Evolutionary conservation across 2,888 invertebrate species (phyloP).

Genomic region (Oxycera nigricornis): DNA sequence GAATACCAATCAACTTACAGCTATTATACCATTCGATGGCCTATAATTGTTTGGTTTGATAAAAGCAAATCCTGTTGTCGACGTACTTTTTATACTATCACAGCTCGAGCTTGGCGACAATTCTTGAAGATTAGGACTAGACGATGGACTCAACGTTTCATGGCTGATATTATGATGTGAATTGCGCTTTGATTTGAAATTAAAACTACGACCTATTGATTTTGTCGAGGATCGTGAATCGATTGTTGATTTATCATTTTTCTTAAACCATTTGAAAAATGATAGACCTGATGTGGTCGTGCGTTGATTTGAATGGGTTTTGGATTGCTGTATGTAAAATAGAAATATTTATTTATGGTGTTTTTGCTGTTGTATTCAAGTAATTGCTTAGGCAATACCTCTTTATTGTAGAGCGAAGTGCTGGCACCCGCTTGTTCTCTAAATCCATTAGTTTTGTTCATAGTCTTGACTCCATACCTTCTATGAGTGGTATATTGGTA

Average conservation of each 20-base stretch:
- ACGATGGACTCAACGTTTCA: constrained; percentile 50
- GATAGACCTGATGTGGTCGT: constrained; percentile 57
- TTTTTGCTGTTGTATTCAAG: neutral
- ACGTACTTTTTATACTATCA: constrained; percentile 73
- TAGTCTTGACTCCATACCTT: constrained; percentile 39
- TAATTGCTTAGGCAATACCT: constrained; percentile 33
- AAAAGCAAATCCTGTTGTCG: constrained; percentile 77
- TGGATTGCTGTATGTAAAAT: constrained; percentile 28
- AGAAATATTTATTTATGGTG: neutral
- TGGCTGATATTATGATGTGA: constrained; percentile 43
- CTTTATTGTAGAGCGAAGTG: constrained; percentile 46
- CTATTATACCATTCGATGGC: constrained; percentile 49
- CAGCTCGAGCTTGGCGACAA: constrained; percentile 63
- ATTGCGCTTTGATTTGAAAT: too few species aligned
- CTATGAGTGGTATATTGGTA: neutral
- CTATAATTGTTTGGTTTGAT: constrained; percentile 67
- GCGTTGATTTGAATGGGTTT: constrained; percentile 50
- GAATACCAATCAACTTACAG: neutral
- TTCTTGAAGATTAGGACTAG: constrained; percentile 48
- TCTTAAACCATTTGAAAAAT: constrained; percentile 76
- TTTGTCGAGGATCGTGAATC: constrained; percentile 38
- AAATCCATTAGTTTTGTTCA: constrained; percentile 45
- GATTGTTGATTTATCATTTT: constrained; percentile 53
- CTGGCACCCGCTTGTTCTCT: constrained; percentile 45
- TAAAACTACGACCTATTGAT: constrained; percentile 35